Evolutionary conservation across 2,797 vertebrate genomes (phyloP).

Genomic region (Molossus alvarezi): DNA sequence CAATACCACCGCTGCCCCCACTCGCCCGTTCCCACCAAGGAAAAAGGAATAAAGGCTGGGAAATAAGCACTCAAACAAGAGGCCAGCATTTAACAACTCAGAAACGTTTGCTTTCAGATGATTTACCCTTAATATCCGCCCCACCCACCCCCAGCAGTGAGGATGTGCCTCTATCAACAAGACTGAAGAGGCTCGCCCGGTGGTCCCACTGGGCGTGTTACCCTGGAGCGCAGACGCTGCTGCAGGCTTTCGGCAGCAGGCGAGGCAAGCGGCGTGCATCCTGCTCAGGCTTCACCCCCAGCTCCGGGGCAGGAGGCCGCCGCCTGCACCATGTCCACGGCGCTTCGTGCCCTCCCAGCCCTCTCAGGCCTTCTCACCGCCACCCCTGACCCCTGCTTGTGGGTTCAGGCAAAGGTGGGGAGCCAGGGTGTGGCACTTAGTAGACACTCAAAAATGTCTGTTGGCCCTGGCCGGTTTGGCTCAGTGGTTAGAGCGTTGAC

Average conservation of each 20-base stretch:
- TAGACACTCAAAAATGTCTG: neutral
- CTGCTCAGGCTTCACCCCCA: neutral
- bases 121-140: neutral
- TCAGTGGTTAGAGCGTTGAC: too few species aligned
- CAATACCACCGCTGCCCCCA: neutral
- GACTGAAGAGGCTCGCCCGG: neutral
- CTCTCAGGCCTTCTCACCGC: neutral
- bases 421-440: neutral
- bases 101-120: neutral
- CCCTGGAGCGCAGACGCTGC: neutral
- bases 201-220: neutral
- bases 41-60: neutral
- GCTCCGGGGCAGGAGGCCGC: neutral
- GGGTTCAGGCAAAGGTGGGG: neutral
- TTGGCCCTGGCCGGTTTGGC: neutral
- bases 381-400: neutral
- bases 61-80: neutral
- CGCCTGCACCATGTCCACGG: too few species aligned
- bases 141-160: fast-evolving
- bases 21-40: neutral
- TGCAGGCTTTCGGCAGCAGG: neutral
- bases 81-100: neutral
- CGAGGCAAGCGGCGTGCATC: neutral
- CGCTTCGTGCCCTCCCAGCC: neutral
- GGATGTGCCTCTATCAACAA: neutral